Base-by-base conservation (phyloP, 1,140 invertebrate species). In the Pinna nobilis region DNA sequence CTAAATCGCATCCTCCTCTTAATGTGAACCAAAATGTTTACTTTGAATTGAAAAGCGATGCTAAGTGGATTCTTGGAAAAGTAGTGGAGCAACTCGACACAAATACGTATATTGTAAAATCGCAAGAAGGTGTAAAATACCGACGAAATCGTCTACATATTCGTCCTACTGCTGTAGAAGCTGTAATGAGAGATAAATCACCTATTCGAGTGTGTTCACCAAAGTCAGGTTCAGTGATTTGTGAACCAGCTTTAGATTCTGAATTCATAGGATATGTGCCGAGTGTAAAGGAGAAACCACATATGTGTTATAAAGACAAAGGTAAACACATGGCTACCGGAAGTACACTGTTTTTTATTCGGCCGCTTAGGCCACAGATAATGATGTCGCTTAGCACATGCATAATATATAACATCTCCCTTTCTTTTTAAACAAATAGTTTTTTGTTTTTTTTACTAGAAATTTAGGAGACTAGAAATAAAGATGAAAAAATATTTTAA, bases 1-100 rank as follows among this genome's bases (percentile, higher is more conserved):
- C 50, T 33, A 30, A 23, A 28, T 47, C 51, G 30, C 30, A 35
- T 6, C 32, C 49, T 30, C 20, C n/a, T 20, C 32, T 69, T 13
- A 41, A 15, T 18, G 28, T 2, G 13, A 71, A 64, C 20, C 70
- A 77, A 35, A 37, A 50, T 63, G 75, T 80, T 9, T 80, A 60
- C 59, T 81, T 76, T 49, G 63, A 72, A 63, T 67, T 61, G 20
- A 50, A 61, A 18, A 23, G 66, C 59, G 47, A 66, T 47, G 44
- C 61, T 15, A 23, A 50, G 13, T 80, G 69, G 76, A 66, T 59
- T 20, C 61, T 66, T 30, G 70, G 70, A 25, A 59, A 60, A 50
- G 28, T 73, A 7, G 1, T 59, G 20, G 64, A 73, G 41, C 18
- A 28, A 18, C 6, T 47, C 28, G 41, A 61, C 28, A 51, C 66